phyloP scores from a whole-genome alignment of 2,888 invertebrate species.

The Ceriagrion tenellum region DNA sequence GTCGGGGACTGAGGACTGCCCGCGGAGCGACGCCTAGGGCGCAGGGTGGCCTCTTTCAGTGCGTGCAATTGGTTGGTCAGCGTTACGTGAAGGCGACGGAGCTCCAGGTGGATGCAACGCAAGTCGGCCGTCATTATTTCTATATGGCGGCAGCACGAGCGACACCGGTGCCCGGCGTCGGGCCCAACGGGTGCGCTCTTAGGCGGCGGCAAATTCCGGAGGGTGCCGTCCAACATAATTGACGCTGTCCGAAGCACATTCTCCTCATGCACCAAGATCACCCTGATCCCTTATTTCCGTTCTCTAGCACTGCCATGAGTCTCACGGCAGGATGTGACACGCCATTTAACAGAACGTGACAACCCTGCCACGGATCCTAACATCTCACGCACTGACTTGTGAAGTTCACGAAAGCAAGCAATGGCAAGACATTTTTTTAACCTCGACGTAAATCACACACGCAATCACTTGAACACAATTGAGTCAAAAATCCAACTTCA shows the following conservation, averaged over 20 bases:
- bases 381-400: background rate
- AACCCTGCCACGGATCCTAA: background rate
- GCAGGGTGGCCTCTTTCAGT: constrained; percentile 68
- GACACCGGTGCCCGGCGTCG: background rate
- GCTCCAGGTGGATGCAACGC: constrained; percentile 70
- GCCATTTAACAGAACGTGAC: background rate
- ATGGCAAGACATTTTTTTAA: too few species aligned
- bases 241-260: background rate
- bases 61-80: constrained; percentile 72
- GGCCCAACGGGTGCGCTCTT: background rate
- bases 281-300: background rate
- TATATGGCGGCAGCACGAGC: constrained; percentile 26
- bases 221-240: constrained; percentile 41
- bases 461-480: too few species aligned
- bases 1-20: background rate
- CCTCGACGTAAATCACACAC: too few species aligned
- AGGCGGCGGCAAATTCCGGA: background rate
- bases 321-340: background rate
- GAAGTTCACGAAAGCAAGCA: too few species aligned
- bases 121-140: constrained; percentile 65
- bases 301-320: background rate
- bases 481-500: too few species aligned
- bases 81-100: constrained; percentile 71
- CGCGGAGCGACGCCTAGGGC: background rate
- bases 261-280: background rate